A percentile compares a stretch with the other conserved stretches of the same genome.
phyloP scores from a whole-genome alignment of 2,113 vertebrate species.

The Esox niger region DNA sequence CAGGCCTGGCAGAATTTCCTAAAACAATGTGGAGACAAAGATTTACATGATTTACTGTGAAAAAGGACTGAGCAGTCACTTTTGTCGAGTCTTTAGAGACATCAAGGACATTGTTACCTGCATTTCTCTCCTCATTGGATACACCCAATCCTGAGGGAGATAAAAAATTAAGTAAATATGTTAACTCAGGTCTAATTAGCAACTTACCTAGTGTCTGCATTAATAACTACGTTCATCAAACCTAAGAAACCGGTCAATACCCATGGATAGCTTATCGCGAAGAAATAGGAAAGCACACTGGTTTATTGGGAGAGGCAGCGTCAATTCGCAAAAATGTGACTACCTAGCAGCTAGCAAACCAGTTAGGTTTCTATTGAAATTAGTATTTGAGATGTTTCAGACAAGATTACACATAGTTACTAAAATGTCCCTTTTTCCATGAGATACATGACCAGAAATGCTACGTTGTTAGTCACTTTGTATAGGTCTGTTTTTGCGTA shows the following conservation, averaged over 20 bases:
- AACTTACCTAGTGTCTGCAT: neutral
- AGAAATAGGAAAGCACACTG: neutral
- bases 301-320: neutral
- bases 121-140: conserved; percentile 98
- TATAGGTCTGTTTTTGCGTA: too few species aligned
- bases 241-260: too few species aligned
- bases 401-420: neutral
- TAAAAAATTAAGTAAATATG: neutral
- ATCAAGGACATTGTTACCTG: conserved; percentile 75
- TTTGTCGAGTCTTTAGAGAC: neutral
- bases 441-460: neutral
- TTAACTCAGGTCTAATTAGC: neutral
- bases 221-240: neutral
- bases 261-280: neutral
- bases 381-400: neutral
- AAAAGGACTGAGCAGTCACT: neutral
- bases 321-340: too few species aligned
- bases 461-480: too few species aligned
- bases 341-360: too few species aligned
- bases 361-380: too few species aligned
- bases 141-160: conserved; percentile 89
- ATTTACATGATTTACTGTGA: neutral
- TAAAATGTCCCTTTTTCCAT: neutral
- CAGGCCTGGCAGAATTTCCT: conserved; percentile 97
- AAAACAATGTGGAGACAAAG: conserved; percentile 1